Percentiles rank a stretch among this genome's conserved stretches.
Conservation (phyloP, 2,113 vertebrate species). For the Rafetus swinhoei region DNA sequence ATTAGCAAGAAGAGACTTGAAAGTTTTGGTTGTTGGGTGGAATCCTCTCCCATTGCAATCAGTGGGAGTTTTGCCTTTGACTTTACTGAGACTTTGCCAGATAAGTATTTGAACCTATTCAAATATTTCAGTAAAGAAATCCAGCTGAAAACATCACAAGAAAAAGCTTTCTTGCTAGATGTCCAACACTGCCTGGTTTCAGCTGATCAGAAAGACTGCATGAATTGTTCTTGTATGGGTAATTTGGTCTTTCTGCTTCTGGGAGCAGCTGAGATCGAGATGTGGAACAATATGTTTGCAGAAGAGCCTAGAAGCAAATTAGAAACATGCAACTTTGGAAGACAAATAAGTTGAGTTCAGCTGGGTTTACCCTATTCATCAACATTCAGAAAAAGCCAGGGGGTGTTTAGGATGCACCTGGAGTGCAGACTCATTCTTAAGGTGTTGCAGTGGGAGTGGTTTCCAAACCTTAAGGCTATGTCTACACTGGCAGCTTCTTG, state of each 20-base stretch:
- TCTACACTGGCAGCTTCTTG: no score
- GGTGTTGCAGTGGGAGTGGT: not conserved
- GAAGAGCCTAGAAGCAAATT: not conserved
- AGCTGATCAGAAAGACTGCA: not conserved
- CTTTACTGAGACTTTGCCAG: not conserved
- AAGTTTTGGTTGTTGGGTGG: not conserved
- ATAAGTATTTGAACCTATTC: not conserved
- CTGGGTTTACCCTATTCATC: not conserved
- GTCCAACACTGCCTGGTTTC: not conserved
- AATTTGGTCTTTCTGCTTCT: not conserved
- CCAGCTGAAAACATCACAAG: not conserved
- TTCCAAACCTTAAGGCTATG: not conserved
- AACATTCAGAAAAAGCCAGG: not conserved
- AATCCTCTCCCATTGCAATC: not conserved
- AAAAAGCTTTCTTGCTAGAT: not conserved
- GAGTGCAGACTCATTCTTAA: not conserved
- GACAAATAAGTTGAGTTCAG: not conserved
- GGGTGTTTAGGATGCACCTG: not conserved
- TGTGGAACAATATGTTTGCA: rapidly evolving
- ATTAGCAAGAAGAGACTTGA: not conserved
- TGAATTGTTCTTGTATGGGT: not conserved
- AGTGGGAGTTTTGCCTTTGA: not conserved
- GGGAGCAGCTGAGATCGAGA: not conserved
- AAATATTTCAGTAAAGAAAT: not conserved
- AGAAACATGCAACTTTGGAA: not conserved